Evolutionary conservation across 1,140 invertebrate genomes (phyloP).

Genomic region (Protaetia brevitarsis): DNA sequence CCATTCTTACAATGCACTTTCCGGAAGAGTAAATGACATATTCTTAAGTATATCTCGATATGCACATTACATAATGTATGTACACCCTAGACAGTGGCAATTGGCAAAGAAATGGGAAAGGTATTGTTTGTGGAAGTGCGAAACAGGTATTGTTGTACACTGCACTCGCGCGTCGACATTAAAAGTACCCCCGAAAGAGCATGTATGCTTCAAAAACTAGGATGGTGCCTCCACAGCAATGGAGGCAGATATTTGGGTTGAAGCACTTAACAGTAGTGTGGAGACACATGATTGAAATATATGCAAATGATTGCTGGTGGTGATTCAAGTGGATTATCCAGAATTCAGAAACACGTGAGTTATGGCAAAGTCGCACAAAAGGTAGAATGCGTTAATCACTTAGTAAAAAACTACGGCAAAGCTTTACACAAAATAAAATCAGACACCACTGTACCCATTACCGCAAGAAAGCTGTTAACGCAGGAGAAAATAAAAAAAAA

Average conservation of each 20-base stretch:
- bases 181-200: neutral
- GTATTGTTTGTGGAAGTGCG: no score
- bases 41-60: no score
- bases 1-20: no score
- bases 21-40: no score
- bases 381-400: conserved; percentile 13
- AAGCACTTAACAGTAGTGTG: conserved; percentile 47
- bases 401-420: conserved; percentile 9
- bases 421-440: neutral
- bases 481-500: neutral
- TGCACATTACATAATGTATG: no score
- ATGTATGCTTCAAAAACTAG: conserved; percentile 45
- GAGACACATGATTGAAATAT: conserved; percentile 47
- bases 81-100: no score
- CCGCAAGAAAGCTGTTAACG: neutral
- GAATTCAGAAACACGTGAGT: neutral
- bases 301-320: no score
- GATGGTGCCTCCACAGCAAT: conserved; percentile 42
- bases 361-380: neutral
- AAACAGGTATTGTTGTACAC: conserved; percentile 36
- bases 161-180: neutral
- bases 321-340: conserved; percentile 46
- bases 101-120: no score
- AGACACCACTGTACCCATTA: no score
- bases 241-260: conserved; percentile 47